Evolutionary conservation across 2,888 invertebrate genomes (phyloP).

Genomic region (Sphaerophoria rueppellii): DNA sequence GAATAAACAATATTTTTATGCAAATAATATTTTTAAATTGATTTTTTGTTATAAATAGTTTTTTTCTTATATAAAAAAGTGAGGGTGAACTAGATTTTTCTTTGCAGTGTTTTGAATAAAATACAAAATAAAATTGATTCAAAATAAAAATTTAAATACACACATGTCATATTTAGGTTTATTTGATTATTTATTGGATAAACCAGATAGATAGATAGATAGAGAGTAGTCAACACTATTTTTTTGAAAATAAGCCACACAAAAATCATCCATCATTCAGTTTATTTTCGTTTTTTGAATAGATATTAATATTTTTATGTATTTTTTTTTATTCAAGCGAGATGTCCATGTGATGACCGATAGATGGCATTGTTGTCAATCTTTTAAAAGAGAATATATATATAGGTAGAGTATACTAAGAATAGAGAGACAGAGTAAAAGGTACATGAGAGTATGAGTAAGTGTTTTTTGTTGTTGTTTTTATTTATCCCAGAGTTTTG

Average conservation of each 20-base stretch:
- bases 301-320: conserved; percentile 1
- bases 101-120: conserved; percentile 60
- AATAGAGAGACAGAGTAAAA: background rate
- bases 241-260: conserved; percentile 61
- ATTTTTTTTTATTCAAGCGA: conserved; percentile 47
- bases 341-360: conserved; percentile 72
- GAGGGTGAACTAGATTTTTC: conserved; percentile 60
- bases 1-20: conserved; percentile 43
- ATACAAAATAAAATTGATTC: conserved; percentile 32
- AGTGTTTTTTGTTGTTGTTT: conserved; percentile 48
- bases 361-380: conserved; percentile 72
- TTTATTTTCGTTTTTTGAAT: conserved; percentile 17
- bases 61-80: conserved; percentile 17
- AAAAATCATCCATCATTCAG: conserved; percentile 72
- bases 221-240: conserved; percentile 54
- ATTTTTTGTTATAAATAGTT: conserved; percentile 10
- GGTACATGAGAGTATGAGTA: conserved; percentile 55
- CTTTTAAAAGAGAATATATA: conserved; percentile 70
- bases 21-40: conserved; percentile 40
- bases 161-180: conserved; percentile 29
- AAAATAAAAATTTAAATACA: conserved; percentile 23
- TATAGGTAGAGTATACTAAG: conserved; percentile 34
- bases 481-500: conserved; percentile 19
- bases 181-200: conserved; percentile 27
- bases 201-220: conserved; percentile 18